phyloP scores from a whole-genome alignment of 2,113 vertebrate species.

The Himantopus leucocephalus region DNA sequence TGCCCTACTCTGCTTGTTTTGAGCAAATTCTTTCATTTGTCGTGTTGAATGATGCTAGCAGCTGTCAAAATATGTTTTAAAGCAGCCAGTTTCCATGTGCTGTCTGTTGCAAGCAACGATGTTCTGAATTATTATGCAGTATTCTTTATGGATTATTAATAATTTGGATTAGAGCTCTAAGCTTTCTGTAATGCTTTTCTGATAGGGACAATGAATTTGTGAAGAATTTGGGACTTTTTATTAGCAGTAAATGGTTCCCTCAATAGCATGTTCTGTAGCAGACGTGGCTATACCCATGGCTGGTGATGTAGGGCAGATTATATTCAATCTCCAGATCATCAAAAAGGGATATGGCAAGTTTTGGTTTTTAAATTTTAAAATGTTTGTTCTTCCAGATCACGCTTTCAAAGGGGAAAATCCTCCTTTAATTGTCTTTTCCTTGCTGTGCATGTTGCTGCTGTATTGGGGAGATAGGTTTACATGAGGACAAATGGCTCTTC shows the following conservation, averaged over 20 bases:
- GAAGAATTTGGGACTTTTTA: not conserved
- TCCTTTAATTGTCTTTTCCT: not conserved
- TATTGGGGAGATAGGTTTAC: not conserved
- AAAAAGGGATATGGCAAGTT: not conserved
- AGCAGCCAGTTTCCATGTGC: constrained; percentile 48
- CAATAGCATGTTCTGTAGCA: not conserved
- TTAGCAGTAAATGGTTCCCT: not conserved
- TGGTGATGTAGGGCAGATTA: not conserved
- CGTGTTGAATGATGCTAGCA: constrained; percentile 29
- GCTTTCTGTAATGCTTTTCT: not conserved
- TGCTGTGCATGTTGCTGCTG: fast-evolving
- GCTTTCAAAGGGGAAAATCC: not conserved
- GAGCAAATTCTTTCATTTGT: constrained; percentile 57
- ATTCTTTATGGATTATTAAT: not conserved
- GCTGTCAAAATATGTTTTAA: constrained; percentile 56
- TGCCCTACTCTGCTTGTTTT: constrained; percentile 34
- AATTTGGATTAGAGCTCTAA: not conserved
- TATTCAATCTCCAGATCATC: not conserved
- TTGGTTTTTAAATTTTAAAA: not conserved
- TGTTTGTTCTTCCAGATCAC: not conserved
- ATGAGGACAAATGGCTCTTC: not conserved
- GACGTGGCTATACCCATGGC: not conserved
- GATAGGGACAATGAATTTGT: not conserved
- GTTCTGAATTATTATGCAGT: not conserved
- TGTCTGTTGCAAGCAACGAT: not conserved